Evolutionary conservation across 2,888 invertebrate genomes (phyloP).

Genomic region (Hydriomena furcata): DNA sequence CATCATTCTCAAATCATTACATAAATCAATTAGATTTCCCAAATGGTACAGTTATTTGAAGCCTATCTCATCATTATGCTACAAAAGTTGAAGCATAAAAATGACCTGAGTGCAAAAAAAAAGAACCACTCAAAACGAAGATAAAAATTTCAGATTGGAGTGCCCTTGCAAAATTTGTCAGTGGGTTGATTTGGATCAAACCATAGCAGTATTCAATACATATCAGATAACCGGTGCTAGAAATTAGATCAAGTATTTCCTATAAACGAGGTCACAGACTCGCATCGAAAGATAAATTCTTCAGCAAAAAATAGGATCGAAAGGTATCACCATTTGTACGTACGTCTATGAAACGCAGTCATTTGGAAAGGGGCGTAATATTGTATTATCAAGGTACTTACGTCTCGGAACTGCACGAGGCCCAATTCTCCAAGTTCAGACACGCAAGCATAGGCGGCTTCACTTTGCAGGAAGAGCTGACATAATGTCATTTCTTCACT

Average conservation of each 20-base stretch:
- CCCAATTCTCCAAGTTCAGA: constrained; percentile 99
- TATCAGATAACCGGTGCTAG: constrained; percentile 36
- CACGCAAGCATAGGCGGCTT: constrained; percentile 99
- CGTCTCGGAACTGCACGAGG: constrained; percentile 97
- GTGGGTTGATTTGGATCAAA: constrained; percentile 10
- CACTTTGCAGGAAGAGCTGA: constrained; percentile 98
- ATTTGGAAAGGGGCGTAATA: constrained; percentile 36
- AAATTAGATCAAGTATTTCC: constrained; percentile 41
- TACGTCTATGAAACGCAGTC: too few species aligned
- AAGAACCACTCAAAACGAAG: too few species aligned
- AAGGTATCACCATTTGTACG: too few species aligned
- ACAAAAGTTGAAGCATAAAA: too few species aligned
- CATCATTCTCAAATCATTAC: too few species aligned
- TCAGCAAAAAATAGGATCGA: too few species aligned
- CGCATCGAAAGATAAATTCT: not conserved
- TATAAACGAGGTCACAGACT: constrained; percentile 58
- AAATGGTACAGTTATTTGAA: too few species aligned
- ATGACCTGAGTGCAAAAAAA: too few species aligned
- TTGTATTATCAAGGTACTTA: constrained; percentile 76
- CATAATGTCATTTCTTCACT: constrained; percentile 99
- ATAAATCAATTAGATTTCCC: too few species aligned
- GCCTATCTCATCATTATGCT: too few species aligned
- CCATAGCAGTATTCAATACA: constrained; percentile 30
- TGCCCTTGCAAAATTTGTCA: not conserved
- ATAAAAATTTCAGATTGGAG: too few species aligned